Evolutionary conservation across 2,888 invertebrate genomes (phyloP).

Genomic region (Glomeris marginata): DNA sequence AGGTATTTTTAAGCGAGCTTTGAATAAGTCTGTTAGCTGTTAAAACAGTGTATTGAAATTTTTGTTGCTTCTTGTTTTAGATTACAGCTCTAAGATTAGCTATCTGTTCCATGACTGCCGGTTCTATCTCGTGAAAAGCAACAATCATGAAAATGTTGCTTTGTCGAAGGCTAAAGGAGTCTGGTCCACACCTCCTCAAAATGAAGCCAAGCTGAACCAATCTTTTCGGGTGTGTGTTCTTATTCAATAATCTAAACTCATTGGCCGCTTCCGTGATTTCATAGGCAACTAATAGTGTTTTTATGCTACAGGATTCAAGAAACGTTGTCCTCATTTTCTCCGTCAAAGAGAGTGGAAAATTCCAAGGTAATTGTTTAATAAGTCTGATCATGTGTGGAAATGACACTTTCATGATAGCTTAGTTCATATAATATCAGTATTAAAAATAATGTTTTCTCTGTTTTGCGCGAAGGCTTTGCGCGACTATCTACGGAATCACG

Average conservation of each 20-base stretch:
- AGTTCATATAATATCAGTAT: not conserved
- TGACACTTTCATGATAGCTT: too few relatives aligned
- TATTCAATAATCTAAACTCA: not conserved
- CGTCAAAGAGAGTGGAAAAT: slow-evolving; percentile 91
- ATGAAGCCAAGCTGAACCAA: slow-evolving; percentile 89
- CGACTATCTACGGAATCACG: slow-evolving; percentile 74
- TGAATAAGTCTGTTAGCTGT: not conserved
- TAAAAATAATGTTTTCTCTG: not conserved
- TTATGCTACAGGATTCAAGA: slow-evolving; percentile 54
- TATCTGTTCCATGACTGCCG: slow-evolving; percentile 85
- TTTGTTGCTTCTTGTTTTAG: slow-evolving; percentile 37
- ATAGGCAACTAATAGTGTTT: not conserved
- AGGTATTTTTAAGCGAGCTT: not conserved
- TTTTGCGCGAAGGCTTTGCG: slow-evolving; percentile 58
- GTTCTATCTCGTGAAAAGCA: slow-evolving; percentile 94
- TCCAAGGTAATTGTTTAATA: slow-evolving; percentile 31
- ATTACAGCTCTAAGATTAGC: slow-evolving; percentile 60
- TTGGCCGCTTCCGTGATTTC: not conserved
- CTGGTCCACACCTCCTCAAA: slow-evolving; percentile 95
- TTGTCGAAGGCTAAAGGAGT: slow-evolving; percentile 89
- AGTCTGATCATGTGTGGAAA: not conserved
- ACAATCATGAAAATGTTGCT: slow-evolving; percentile 91
- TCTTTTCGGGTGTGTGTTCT: slow-evolving; percentile 48
- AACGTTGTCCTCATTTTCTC: slow-evolving; percentile 93
- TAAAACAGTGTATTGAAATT: not conserved